Conservation (phyloP, 2,888 invertebrate genomes). For the Nomada hirtipes region DNA sequence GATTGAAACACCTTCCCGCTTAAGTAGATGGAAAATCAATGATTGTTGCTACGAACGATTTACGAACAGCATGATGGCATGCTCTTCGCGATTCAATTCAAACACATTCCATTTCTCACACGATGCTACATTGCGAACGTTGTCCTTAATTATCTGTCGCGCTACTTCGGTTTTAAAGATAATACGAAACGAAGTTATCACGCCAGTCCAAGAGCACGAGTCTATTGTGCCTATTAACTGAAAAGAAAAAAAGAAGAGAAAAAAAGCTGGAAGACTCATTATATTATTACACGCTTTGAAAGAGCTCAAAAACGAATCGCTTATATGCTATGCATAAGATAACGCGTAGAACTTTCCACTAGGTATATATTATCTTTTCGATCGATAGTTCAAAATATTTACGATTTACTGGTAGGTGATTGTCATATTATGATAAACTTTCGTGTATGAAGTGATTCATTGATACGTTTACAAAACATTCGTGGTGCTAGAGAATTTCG, state of each 20-base stretch:
- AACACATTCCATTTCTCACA: conserved; percentile 47
- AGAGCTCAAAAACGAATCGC: conserved; percentile 26
- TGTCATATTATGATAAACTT: conserved; percentile 22
- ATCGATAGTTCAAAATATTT: conserved; percentile 31
- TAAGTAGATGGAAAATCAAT: conserved; percentile 4
- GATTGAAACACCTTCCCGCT: not conserved
- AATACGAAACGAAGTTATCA: conserved; percentile 28
- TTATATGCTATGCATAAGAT: conserved; percentile 33
- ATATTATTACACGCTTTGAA: conserved; percentile 29
- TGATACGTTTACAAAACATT: conserved; percentile 31
- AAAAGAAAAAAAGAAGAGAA: too few relatives aligned
- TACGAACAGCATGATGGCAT: not conserved
- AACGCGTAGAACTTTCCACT: conserved; percentile 13
- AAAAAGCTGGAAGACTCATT: conserved; percentile 20
- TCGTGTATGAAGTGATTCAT: conserved; percentile 18
- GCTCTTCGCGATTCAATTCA: conserved; percentile 13
- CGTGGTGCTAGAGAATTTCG: conserved; percentile 34
- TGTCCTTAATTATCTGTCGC: not conserved
- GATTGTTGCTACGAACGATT: conserved; percentile 1
- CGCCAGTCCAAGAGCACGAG: conserved; percentile 46
- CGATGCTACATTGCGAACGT: not conserved
- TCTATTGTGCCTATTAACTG: conserved; percentile 14
- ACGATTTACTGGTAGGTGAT: conserved; percentile 11
- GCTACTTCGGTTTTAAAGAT: conserved; percentile 20
- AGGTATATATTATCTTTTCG: conserved; percentile 21